phyloP scores from a whole-genome alignment of 64 coral and sea anemone species.

The Actinia tenebrosa region DNA sequence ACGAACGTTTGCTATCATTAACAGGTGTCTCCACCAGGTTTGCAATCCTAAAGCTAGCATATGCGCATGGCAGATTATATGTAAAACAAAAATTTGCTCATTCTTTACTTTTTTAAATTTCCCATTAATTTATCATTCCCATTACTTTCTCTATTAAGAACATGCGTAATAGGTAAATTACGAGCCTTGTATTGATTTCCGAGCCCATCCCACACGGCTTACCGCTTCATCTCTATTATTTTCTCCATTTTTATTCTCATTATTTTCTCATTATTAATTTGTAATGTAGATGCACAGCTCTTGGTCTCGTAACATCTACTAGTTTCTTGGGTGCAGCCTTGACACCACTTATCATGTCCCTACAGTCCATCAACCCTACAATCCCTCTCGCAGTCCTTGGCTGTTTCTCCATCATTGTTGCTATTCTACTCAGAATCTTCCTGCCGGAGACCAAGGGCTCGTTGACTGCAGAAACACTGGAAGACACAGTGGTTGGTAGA shows the following conservation, averaged over 20 bases:
- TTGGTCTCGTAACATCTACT: constrained; percentile 23
- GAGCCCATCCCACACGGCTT: too few relatives aligned
- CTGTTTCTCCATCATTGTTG: constrained; percentile 17
- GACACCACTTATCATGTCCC: constrained; percentile 41
- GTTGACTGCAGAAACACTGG: constrained; percentile 8
- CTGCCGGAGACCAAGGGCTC: constrained; percentile 45
- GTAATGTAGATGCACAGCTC: constrained; percentile 24
- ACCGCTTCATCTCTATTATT: too few relatives aligned
- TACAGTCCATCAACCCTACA: constrained; percentile 20
- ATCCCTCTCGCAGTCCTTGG: constrained; percentile 37
- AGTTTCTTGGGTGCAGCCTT: constrained; percentile 27
- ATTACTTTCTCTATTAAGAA: too few relatives aligned
- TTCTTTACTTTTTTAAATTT: neutral
- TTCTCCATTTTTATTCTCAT: neutral
- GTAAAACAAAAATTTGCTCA: neutral
- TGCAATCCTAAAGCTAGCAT: too few relatives aligned
- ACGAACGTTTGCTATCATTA: too few relatives aligned
- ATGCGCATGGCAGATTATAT: too few relatives aligned
- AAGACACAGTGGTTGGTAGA: constrained; percentile 23
- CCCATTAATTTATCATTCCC: neutral
- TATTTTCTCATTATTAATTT: neutral
- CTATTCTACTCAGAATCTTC: constrained; percentile 16
- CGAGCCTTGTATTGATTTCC: too few relatives aligned
- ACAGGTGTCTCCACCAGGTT: too few relatives aligned
- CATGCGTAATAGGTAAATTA: too few relatives aligned